Percentiles rank a stretch among this genome's conserved stretches.
phyloP scores from a whole-genome alignment of 2,113 vertebrate genomes.

The Hypanus sabinus region DNA sequence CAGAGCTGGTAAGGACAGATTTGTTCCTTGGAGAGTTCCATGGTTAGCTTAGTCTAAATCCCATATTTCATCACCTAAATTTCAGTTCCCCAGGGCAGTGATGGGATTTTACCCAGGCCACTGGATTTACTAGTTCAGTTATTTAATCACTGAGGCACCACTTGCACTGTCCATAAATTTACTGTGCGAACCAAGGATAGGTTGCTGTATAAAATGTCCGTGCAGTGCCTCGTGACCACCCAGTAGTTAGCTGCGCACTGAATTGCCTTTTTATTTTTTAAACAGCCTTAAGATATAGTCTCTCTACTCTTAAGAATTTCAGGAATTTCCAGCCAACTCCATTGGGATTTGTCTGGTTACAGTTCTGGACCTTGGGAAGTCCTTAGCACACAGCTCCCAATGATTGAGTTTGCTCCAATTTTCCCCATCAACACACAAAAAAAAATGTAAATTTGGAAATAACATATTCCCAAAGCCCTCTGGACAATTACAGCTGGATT shows the following conservation, averaged over 20 bases:
- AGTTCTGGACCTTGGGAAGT: neutral
- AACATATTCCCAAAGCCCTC: neutral
- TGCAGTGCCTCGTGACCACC: neutral
- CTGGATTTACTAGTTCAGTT: too few species aligned
- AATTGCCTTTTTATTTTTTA: constrained; percentile 1
- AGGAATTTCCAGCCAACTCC: constrained; percentile 19
- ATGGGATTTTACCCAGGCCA: too few species aligned
- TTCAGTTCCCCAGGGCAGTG: too few species aligned
- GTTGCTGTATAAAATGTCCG: neutral
- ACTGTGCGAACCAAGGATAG: neutral
- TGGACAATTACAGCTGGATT: neutral
- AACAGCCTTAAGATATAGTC: neutral
- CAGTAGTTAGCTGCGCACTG: neutral
- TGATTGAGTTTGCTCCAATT: neutral
- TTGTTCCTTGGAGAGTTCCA: too few species aligned
- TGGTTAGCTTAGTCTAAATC: too few species aligned
- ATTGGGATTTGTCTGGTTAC: neutral
- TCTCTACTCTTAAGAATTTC: neutral
- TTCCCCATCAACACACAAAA: neutral
- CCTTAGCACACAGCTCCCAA: neutral
- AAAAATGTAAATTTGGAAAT: neutral
- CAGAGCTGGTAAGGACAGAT: too few species aligned
- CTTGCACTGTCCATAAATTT: neutral
- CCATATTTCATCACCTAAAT: too few species aligned
- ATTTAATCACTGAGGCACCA: too few species aligned